Base-by-base conservation (phyloP, 1,140 invertebrate genomes). In the Trigoniulus corallinus region DNA sequence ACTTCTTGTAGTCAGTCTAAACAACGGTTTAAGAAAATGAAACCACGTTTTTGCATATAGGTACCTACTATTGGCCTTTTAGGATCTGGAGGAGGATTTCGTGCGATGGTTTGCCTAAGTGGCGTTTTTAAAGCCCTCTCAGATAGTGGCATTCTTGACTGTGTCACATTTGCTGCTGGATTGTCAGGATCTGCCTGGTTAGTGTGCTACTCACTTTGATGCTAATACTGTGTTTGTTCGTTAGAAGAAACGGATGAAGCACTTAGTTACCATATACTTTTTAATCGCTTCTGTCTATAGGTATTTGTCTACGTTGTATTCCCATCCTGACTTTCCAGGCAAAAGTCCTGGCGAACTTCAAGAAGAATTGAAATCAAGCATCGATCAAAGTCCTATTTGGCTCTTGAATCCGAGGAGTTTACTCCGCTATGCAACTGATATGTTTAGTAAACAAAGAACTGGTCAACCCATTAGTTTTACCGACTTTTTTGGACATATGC, bases 51-150 rank as follows among this genome's bases (percentile, higher is more conserved):
- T 10, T 7, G 56, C 53, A 55, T n/a, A n/a, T n/a, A 70, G 70
- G 63, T 67, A 2, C 71, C 71, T 2, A 62, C 61, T 7, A 61
- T 72, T 18, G 68, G 61, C 10, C 57, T 72, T 21, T 62, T 73
- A n/a, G 70, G 70, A 0, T 72, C 70, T 13, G 71, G 70, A 15
- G 71, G 71, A 7, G 70, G 71, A 3, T 72, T 73, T 58, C 63
- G 71, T 10, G 71, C 71, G 18, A 69, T 72, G 67, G 65, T 65
- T 26, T 67, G 60, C 12, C 58, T 68, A 21, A 66, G 67, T 58
- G 71, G 69, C 2, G 70, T 65, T 3, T 56, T 70, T 34, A 71
- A 70, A 51, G 70, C 67, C 1, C 52, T 72, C 12, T 52, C 59
- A 10, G 64, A 69, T 22, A 59, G 59, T 7, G 63, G 65, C 2